Percentiles rank a stretch among this genome's conserved stretches.
phyloP scores from a whole-genome alignment of 92 coral and sea anemone genomes.

The Isaurus tuberculatus region DNA sequence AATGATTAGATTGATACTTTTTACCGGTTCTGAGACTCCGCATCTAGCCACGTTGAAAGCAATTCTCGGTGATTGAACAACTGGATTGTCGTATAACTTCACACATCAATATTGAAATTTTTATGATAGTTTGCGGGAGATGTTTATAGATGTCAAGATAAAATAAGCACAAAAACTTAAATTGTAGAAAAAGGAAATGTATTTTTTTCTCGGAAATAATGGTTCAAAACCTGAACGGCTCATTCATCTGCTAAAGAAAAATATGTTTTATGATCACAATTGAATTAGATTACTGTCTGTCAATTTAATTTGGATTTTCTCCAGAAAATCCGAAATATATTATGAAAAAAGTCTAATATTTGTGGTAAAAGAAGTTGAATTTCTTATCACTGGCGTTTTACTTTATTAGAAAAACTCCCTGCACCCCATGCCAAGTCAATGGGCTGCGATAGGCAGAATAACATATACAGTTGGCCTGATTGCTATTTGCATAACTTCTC shows the following conservation, averaged over 20 bases:
- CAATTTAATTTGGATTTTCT: neutral
- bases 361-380: neutral
- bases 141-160: slow-evolving; percentile 38
- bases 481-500: slow-evolving; percentile 8
- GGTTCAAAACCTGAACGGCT: neutral
- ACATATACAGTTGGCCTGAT: slow-evolving; percentile 10
- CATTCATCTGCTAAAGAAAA: neutral
- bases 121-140: slow-evolving; percentile 25
- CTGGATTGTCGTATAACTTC: neutral
- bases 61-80: neutral
- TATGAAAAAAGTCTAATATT: neutral
- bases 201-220: no score
- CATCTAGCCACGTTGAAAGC: slow-evolving; percentile 25
- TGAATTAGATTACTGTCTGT: neutral
- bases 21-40: neutral
- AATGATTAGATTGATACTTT: neutral
- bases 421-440: slow-evolving; percentile 16
- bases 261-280: neutral
- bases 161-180: slow-evolving; percentile 4
- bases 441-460: slow-evolving; percentile 26
- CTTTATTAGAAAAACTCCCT: slow-evolving; percentile 8
- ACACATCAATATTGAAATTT: slow-evolving; percentile 11
- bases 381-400: neutral
- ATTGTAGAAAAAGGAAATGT: neutral
- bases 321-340: neutral